Percentiles rank a stretch among this genome's conserved stretches.
Evolutionary conservation across 2,797 vertebrate species (phyloP).

Genomic region (Todus mexicanus): DNA sequence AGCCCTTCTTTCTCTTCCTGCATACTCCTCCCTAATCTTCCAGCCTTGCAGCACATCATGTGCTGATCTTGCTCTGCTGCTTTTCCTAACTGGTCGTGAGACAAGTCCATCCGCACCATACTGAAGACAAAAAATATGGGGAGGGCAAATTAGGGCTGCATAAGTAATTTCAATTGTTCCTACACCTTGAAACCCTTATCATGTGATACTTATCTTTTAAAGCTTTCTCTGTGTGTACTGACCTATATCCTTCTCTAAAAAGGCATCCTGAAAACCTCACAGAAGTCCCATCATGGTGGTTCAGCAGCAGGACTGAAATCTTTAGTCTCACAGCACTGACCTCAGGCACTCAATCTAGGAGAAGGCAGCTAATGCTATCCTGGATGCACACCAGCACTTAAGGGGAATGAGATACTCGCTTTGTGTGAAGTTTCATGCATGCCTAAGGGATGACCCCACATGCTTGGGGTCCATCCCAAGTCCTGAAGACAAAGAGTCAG

Average conservation of each 20-base stretch:
- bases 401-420: not conserved
- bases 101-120: not conserved
- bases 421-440: not conserved
- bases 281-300: not conserved
- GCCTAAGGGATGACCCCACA: not conserved
- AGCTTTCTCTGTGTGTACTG: not conserved
- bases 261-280: not conserved
- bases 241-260: not conserved
- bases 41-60: not conserved
- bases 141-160: not conserved
- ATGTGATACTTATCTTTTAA: not conserved
- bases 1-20: not conserved
- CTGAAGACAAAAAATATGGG: not conserved
- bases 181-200: not conserved
- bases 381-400: not conserved
- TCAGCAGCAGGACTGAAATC: not conserved
- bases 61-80: not conserved
- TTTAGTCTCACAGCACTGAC: not conserved
- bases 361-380: not conserved
- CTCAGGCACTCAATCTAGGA: not conserved
- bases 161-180: not conserved
- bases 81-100: not conserved
- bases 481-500: not conserved
- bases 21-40: not conserved
- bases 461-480: not conserved